These are phyloP conservation scores for Brachyptera putata DNA, from an alignment of 2,888 invertebrate genomes.

Conservation along the genomic window DNA sequence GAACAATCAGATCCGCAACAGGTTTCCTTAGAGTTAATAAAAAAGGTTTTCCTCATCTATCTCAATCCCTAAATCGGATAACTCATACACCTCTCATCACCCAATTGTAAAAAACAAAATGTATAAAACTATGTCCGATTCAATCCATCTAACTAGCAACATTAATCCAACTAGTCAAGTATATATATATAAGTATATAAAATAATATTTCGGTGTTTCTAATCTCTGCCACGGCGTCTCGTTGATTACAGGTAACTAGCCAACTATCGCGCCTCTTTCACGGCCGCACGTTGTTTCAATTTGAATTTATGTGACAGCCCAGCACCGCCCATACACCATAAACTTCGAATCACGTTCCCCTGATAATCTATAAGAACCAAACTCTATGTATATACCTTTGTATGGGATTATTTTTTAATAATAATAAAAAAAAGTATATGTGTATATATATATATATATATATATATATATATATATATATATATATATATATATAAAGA, in stretches of 20 bases:
- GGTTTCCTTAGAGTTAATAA: too few species aligned
- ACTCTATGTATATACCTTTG: not conserved
- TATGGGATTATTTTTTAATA: not conserved
- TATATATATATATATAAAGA: too few species aligned
- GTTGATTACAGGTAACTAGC: conserved; percentile 5
- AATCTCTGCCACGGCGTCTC: not conserved
- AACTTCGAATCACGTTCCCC: conserved; percentile 10
- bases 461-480: too few species aligned
- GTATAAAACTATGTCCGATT: too few species aligned
- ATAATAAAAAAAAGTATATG: not conserved
- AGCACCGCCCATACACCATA: conserved; percentile 23
- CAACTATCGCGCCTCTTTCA: too few species aligned
- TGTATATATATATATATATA: too few species aligned
- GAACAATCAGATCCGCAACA: too few species aligned
- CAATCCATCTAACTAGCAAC: too few species aligned
- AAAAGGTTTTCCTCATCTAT: too few species aligned
- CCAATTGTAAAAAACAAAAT: too few species aligned
- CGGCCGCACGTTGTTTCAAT: conserved; percentile 19
- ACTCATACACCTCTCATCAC: too few species aligned
- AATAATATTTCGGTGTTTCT: not conserved
- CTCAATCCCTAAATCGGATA: too few species aligned
- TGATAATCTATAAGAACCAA: conserved; percentile 12
- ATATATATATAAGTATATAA: not conserved
- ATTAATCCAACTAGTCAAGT: not conserved
- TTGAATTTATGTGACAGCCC: conserved; percentile 26